phyloP scores from a whole-genome alignment of 1,140 invertebrate genomes.

The Pseudachorutes palmiensis region DNA sequence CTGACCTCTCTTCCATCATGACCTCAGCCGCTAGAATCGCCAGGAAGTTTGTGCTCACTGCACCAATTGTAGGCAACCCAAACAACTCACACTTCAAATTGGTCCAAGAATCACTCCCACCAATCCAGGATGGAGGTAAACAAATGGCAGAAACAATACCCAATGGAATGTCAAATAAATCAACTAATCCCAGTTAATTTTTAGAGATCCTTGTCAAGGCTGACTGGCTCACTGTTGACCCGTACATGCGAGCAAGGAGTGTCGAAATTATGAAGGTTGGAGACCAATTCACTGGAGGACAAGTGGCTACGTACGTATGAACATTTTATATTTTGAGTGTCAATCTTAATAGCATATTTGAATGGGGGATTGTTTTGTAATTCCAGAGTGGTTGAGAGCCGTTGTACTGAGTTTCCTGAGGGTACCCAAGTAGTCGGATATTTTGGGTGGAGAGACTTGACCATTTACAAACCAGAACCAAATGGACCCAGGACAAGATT shows the following conservation, averaged over 20 bases:
- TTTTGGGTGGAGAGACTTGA: conserved; percentile 24
- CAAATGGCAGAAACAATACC: neutral
- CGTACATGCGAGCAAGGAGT: conserved; percentile 19
- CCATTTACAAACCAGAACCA: conserved; percentile 21
- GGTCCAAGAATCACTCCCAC: no score
- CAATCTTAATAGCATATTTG: neutral
- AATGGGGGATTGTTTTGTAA: neutral
- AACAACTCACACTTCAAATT: neutral
- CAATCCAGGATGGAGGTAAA: neutral
- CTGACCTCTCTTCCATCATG: no score
- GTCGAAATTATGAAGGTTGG: conserved; percentile 7
- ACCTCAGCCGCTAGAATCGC: no score
- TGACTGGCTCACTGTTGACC: conserved; percentile 23
- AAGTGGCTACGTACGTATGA: conserved; percentile 7
- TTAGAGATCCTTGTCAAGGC: conserved; percentile 26
- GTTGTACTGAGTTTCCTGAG: conserved; percentile 12
- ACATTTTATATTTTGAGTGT: neutral
- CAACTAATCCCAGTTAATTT: conserved; percentile 2
- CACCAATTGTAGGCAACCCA: no score
- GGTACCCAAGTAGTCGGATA: neutral
- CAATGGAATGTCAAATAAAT: neutral
- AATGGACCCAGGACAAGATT: conserved; percentile 12
- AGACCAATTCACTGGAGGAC: conserved; percentile 6
- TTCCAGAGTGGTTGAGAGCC: conserved; percentile 11
- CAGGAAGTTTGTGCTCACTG: no score